Evolutionary conservation across 1,140 invertebrate genomes (phyloP), one percentile per base, ranked within the genome.

Genomic region (Micrasema minimum): DNA sequence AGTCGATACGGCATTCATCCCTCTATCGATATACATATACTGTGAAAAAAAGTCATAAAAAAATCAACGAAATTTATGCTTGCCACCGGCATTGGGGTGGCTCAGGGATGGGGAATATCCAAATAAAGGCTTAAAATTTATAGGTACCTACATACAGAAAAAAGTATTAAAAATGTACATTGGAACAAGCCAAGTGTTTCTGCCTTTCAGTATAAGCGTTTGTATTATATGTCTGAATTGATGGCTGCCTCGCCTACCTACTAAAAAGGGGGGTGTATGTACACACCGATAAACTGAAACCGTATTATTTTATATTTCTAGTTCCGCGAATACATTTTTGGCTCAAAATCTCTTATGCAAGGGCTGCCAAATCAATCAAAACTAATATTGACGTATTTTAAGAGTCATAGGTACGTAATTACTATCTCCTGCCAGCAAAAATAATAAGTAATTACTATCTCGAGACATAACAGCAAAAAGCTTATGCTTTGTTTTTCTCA

Each of bases 1-100:
- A 14, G n/a, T 50, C 69, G 23, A 71, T 67, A 46, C 66, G 31
- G 16, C 57, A 64, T 59, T 68, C 71, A 67, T 45, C 61, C 53
- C 64, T 66, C 64, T 38, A 41, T 65, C 64, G 62, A 66, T 72
- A 57, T 38, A 66, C 14, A n/a, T n/a, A n/a, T n/a, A 38, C 43
- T 43, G 65, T 68, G 66, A 62, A 72, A 72, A 71, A 72, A 72
- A 72, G 71, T 72, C 71, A 72, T 72, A 72, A 72, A 71, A n/a
- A 68, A 72, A 72, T 68, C 71, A 72, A 68, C 71, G 48, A 72
- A 72, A 72, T 72, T 72, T 72, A 72, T 72, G 71, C 64, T 66
- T 45, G 43, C 51, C 53, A 72, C 35, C 50, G 62, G 41, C 55
- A 51, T 31, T 41, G 5, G 31, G 41, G 43, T 38, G 37, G 31